These are phyloP conservation scores for Schrankia costaestrigalis DNA, from an alignment of 2,888 invertebrate genomes.

Conservation along the genomic window DNA sequence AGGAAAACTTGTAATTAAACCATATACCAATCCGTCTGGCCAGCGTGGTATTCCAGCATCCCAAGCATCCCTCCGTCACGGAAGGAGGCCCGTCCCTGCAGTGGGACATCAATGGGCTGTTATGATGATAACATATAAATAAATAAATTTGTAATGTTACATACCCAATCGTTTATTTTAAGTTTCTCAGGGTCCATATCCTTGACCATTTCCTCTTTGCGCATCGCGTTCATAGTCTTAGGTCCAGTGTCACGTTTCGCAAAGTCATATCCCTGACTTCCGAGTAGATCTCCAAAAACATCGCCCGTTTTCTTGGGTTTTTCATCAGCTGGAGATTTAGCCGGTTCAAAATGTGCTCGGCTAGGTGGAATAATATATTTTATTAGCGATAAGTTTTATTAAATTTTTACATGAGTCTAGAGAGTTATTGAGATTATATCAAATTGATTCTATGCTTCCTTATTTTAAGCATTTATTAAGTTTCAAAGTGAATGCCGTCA, in stretches of 20 bases:
- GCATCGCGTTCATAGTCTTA: conserved; percentile 94
- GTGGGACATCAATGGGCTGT: no score
- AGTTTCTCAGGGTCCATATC: conserved; percentile 96
- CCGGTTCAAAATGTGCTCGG: conserved; percentile 85
- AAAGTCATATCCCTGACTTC: conserved; percentile 94
- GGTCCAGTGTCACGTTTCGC: conserved; percentile 88
- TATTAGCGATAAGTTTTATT: not conserved
- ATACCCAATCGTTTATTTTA: conserved; percentile 90
- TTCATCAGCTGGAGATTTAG: conserved; percentile 65
- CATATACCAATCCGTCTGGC: no score
- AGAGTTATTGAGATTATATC: not conserved
- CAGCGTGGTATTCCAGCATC: no score
- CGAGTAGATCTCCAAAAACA: conserved; percentile 94
- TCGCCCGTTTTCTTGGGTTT: conserved; percentile 80
- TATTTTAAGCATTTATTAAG: no score
- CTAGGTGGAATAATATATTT: conserved; percentile 46
- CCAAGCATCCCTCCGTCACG: no score
- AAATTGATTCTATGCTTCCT: no score
- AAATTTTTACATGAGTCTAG: not conserved
- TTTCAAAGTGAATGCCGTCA: no score
- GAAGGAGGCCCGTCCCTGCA: no score
- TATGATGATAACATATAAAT: not conserved
- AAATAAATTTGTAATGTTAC: conserved; percentile 10
- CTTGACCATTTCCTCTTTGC: conserved; percentile 90
- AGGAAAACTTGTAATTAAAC: no score